These are phyloP conservation scores for Drosophila azteca DNA, from an alignment of 1,140 invertebrate genomes.

Conservation along the genomic window DNA sequence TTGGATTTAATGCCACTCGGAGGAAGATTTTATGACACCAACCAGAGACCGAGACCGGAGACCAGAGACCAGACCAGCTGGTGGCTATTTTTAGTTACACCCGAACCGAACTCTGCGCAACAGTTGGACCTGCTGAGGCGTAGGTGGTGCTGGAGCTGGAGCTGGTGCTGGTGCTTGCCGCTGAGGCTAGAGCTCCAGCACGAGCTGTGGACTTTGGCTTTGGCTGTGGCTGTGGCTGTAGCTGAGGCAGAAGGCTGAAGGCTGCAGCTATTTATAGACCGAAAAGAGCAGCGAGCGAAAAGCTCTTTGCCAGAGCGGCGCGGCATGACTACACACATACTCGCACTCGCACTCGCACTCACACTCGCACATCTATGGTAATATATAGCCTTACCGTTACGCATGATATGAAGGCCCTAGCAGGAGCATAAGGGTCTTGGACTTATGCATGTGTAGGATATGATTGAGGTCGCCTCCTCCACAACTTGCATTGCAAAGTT, in stretches of 20 bases:
- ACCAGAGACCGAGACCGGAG: neutral
- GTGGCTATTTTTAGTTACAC: constrained; percentile 66
- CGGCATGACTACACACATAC: too few species aligned
- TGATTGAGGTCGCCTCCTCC: too few species aligned
- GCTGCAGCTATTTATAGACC: constrained; percentile 65
- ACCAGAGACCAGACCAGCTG: constrained; percentile 14
- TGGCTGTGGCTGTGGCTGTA: neutral
- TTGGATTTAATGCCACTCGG: constrained; percentile 62
- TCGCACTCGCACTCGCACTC: too few species aligned
- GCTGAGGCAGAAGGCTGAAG: too few species aligned
- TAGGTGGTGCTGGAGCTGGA: neutral
- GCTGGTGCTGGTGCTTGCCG: too few species aligned
- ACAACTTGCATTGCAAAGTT: too few species aligned
- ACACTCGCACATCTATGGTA: too few species aligned
- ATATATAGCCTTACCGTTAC: too few species aligned
- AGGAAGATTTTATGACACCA: constrained; percentile 7
- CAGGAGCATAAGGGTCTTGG: too few species aligned
- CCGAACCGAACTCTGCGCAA: constrained; percentile 31
- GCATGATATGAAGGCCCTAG: too few species aligned
- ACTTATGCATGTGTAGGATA: too few species aligned
- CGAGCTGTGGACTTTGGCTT: too few species aligned
- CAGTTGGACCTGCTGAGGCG: constrained; percentile 47
- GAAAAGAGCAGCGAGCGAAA: constrained; percentile 35
- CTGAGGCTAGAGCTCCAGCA: constrained; percentile 15
- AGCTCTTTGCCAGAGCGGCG: constrained; percentile 26